These are phyloP conservation scores for Parascotia fuliginaria DNA, from an alignment of 2,888 invertebrate genomes.

Conservation along the genomic window DNA sequence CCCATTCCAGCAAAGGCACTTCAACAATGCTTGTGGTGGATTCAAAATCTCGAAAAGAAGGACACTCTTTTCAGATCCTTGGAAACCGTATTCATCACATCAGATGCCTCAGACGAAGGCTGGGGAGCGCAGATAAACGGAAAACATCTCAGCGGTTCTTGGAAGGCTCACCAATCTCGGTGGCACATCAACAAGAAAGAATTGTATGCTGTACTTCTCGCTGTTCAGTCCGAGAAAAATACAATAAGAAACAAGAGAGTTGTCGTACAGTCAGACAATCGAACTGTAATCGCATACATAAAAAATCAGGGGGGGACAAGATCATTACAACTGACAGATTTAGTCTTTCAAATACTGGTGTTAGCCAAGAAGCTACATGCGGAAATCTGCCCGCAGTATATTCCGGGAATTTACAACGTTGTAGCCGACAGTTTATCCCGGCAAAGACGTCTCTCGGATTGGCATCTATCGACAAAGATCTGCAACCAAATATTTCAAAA, in stretches of 20 bases:
- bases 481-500: too few relatives aligned
- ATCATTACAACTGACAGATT: too few relatives aligned
- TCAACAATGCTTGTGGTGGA: constrained; percentile 27
- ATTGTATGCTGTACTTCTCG: constrained; percentile 26
- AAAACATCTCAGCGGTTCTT: too few relatives aligned
- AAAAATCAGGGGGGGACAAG: too few relatives aligned
- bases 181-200: constrained; percentile 32
- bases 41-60: constrained; percentile 8
- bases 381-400: constrained; percentile 11
- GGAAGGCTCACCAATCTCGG: background rate
- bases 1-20: constrained; percentile 10
- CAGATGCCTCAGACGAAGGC: background rate
- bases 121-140: background rate
- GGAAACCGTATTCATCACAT: background rate
- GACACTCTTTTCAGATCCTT: background rate
- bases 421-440: constrained; percentile 1
- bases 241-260: constrained; percentile 9
- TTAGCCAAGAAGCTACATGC: constrained; percentile 15
- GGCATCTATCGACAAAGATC: too few relatives aligned
- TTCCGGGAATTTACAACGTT: constrained; percentile 36
- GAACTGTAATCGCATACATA: too few relatives aligned
- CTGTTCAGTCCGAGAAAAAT: background rate
- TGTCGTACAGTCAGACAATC: constrained; percentile 37
- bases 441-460: too few relatives aligned
- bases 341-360: background rate